Evolutionary conservation across 1,140 invertebrate species (phyloP).

Genomic region (Cylas formicarius): DNA sequence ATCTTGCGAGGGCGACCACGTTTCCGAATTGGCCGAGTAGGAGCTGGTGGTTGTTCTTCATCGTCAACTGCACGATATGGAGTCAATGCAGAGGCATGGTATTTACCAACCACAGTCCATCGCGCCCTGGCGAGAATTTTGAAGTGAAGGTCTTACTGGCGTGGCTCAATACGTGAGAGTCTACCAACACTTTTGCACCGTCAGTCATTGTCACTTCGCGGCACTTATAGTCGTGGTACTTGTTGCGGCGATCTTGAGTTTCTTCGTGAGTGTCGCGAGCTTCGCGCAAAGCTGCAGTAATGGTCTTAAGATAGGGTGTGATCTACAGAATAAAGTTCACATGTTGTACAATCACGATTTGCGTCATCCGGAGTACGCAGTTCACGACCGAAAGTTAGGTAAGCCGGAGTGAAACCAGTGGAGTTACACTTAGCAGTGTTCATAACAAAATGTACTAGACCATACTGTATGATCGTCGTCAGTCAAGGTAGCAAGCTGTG

Average conservation of each 20-base stretch:
- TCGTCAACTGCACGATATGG: no score
- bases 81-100: no score
- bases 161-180: constrained; percentile 8
- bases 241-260: constrained; percentile 7
- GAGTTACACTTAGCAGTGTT: constrained; percentile 36
- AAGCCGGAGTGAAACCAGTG: constrained; percentile 12
- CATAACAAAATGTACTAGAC: constrained; percentile 36
- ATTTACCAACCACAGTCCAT: no score
- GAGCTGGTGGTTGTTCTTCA: no score
- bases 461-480: constrained; percentile 35
- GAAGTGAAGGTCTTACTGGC: background rate
- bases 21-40: no score
- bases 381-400: constrained; percentile 39
- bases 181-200: constrained; percentile 8
- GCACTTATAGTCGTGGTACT: background rate
- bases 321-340: constrained; percentile 17
- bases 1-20: no score
- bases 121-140: no score
- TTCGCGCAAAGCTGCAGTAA: background rate
- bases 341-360: constrained; percentile 16
- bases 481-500: constrained; percentile 35
- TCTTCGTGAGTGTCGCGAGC: constrained; percentile 2
- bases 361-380: constrained; percentile 27
- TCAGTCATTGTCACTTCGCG: background rate
- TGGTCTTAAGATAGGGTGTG: constrained; percentile 9